Conservation (phyloP, 2,113 vertebrate species). For the Hemicordylus capensis region DNA sequence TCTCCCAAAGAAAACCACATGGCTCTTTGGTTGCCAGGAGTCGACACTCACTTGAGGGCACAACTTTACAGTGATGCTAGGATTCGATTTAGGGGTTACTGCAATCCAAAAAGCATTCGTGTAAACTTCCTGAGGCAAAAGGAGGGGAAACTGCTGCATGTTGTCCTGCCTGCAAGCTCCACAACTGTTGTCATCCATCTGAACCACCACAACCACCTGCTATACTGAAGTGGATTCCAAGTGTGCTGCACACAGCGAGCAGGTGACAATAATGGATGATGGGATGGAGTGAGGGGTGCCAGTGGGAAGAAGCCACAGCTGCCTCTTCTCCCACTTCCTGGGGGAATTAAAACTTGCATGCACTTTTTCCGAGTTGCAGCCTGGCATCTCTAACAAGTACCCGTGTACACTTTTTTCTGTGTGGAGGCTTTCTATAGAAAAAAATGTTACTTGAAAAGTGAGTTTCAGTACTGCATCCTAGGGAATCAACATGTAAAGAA, state of each 20-base stretch:
- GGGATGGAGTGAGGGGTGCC: no score
- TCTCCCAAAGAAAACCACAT: no score
- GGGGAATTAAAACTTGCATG: background rate
- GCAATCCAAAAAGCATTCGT: background rate
- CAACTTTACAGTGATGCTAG: background rate
- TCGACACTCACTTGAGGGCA: no score
- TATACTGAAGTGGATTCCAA: background rate
- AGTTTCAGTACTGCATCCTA: background rate
- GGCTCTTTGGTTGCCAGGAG: no score
- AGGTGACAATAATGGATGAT: background rate
- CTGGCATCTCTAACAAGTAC: background rate
- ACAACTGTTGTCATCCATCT: background rate
- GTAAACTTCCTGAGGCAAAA: background rate
- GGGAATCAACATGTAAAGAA: background rate
- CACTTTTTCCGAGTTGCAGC: background rate
- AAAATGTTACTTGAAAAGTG: background rate
- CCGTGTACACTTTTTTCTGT: background rate
- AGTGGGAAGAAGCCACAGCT: background rate
- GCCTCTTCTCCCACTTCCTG: no score
- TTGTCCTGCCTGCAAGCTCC: no score
- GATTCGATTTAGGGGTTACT: fast-evolving
- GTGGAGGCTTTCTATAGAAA: background rate
- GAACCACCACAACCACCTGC: background rate
- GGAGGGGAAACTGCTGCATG: background rate
- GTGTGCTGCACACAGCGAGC: background rate